These are phyloP conservation scores for Ancistrus triradiatus DNA, from an alignment of 2,113 vertebrate genomes.

Conservation along the genomic window DNA sequence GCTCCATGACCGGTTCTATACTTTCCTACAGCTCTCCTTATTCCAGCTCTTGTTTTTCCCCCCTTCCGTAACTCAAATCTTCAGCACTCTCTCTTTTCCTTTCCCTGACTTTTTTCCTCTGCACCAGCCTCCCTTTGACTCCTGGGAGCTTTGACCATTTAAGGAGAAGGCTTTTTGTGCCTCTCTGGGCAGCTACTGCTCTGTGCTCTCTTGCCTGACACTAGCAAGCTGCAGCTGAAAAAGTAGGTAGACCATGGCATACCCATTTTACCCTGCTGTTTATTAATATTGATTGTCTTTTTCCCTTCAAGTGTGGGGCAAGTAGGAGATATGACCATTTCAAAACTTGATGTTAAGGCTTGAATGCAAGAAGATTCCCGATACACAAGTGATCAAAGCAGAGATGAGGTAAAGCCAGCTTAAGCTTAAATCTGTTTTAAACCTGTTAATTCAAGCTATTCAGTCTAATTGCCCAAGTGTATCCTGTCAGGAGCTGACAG, in stretches of 20 bases:
- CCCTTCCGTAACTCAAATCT: slow-evolving; percentile 56
- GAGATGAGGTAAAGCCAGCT: no score
- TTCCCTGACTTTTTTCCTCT: slow-evolving; percentile 68
- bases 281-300: background rate
- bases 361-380: no score
- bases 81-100: slow-evolving; percentile 55
- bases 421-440: no score
- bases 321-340: no score
- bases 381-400: no score
- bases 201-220: slow-evolving; percentile 14
- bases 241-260: slow-evolving; percentile 44
- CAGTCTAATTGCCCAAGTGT: no score
- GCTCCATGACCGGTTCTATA: slow-evolving; percentile 53
- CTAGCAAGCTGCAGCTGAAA: slow-evolving; percentile 43
- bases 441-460: no score
- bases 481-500: no score
- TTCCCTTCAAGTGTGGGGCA: no score
- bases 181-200: slow-evolving; percentile 72
- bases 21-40: slow-evolving; percentile 17
- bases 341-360: no score
- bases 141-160: slow-evolving; percentile 99
- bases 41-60: slow-evolving; percentile 12
- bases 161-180: slow-evolving; percentile 96
- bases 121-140: slow-evolving; percentile 91
- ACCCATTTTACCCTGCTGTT: slow-evolving; percentile 8